A percentile compares a stretch with the other conserved stretches of the same genome.
These are phyloP conservation scores for Pandemis heparana DNA, from an alignment of 2,888 invertebrate genomes.

Conservation along the genomic window DNA sequence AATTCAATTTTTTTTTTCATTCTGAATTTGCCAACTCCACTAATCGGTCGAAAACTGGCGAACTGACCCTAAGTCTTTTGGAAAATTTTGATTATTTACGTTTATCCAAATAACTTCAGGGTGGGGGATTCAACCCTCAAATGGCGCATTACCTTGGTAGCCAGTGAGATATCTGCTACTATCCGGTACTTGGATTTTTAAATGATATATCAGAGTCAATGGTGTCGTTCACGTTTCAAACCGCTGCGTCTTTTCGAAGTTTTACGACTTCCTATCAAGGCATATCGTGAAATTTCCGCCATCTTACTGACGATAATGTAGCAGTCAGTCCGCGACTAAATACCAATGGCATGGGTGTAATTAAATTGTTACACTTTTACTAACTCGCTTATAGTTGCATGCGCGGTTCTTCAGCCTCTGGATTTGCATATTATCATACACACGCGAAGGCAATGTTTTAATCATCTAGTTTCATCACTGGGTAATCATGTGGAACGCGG, in stretches of 20 bases:
- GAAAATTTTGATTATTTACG: too few relatives aligned
- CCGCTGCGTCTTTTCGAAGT: constrained; percentile 7
- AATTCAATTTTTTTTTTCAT: too few relatives aligned
- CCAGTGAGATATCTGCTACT: background rate
- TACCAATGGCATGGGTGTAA: constrained; percentile 55
- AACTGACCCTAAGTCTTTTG: too few relatives aligned
- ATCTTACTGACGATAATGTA: constrained; percentile 25
- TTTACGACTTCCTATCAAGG: constrained; percentile 26
- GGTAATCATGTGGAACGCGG: constrained; percentile 41
- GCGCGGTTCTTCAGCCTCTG: constrained; percentile 51
- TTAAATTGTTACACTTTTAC: constrained; percentile 78
- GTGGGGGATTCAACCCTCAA: too few relatives aligned
- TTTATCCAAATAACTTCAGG: too few relatives aligned
- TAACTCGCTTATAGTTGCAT: constrained; percentile 48
- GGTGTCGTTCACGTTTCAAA: background rate
- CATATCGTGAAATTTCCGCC: constrained; percentile 35
- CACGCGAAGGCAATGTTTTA: constrained; percentile 38
- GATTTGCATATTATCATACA: constrained; percentile 69
- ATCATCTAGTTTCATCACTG: constrained; percentile 47
- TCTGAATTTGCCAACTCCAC: too few relatives aligned
- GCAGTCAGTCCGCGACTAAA: constrained; percentile 51
- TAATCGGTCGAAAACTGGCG: too few relatives aligned
- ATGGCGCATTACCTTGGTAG: too few relatives aligned
- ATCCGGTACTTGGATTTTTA: background rate
- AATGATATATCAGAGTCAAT: background rate